phyloP scores from a whole-genome alignment of 2,888 invertebrate species.

The Lepidochitona cinerea region DNA sequence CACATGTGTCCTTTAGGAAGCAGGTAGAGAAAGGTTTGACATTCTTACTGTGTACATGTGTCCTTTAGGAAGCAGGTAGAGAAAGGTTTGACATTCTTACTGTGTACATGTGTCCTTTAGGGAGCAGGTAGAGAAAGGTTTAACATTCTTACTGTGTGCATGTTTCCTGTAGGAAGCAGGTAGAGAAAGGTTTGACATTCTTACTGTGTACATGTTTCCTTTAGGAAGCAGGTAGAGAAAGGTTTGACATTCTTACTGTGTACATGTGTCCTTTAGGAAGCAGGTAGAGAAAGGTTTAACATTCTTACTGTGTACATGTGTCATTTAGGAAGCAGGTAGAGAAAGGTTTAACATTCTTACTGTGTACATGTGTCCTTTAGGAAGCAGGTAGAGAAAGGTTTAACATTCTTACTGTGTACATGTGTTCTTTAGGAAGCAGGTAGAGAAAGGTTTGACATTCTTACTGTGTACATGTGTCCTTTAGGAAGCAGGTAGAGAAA shows the following conservation, averaged over 20 bases:
- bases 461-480: no score
- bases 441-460: slow-evolving; percentile 86
- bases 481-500: slow-evolving; percentile 77
- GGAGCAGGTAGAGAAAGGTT: slow-evolving; percentile 79
- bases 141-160: slow-evolving; percentile 87
- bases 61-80: slow-evolving; percentile 77
- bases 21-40: slow-evolving; percentile 82
- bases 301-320: no score
- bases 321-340: slow-evolving; percentile 77
- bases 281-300: slow-evolving; percentile 82
- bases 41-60: no score
- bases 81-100: slow-evolving; percentile 83
- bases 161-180: slow-evolving; percentile 63
- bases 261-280: no score
- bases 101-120: no score
- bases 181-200: slow-evolving; percentile 86
- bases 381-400: slow-evolving; percentile 79
- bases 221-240: slow-evolving; percentile 77
- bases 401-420: slow-evolving; percentile 87
- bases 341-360: slow-evolving; percentile 83
- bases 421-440: slow-evolving; percentile 63
- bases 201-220: no score
- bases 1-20: no score
- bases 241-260: slow-evolving; percentile 86
- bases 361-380: no score